Percentiles rank a stretch among this genome's conserved stretches.
phyloP scores from a whole-genome alignment of 2,797 vertebrate species.

The Hylomyscus alleni region DNA sequence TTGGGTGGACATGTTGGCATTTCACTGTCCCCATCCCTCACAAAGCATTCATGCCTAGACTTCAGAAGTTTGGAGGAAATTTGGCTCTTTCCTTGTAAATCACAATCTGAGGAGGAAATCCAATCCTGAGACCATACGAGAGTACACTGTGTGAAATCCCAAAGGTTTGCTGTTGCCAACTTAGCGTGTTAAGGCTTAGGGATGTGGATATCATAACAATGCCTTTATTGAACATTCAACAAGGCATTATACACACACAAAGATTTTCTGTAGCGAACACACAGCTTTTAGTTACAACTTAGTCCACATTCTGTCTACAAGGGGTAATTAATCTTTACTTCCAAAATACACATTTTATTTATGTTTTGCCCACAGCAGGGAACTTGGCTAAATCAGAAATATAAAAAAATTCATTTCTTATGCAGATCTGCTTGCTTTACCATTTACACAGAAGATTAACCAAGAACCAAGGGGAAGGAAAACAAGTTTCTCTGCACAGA shows the following conservation, averaged over 20 bases:
- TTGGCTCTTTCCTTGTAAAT: not conserved
- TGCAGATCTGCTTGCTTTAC: not conserved
- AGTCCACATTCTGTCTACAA: not conserved
- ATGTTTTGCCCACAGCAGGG: constrained; percentile 5
- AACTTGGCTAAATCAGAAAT: not conserved
- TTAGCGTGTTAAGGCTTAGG: constrained; percentile 17
- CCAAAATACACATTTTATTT: not conserved
- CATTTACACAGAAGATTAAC: not conserved
- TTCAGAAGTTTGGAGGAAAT: not conserved
- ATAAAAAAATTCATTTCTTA: not conserved
- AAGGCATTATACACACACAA: not conserved
- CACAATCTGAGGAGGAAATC: accelerated
- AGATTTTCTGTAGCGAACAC: not conserved
- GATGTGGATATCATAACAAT: not conserved
- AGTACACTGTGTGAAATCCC: not conserved
- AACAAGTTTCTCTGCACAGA: not conserved
- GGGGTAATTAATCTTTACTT: not conserved
- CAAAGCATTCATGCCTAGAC: not conserved
- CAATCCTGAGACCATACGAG: not conserved
- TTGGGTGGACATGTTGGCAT: not conserved
- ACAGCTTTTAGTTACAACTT: constrained; percentile 39
- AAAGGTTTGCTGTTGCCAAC: not conserved
- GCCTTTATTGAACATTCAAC: not conserved
- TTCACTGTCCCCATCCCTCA: not conserved
- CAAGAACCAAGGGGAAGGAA: not conserved